phyloP scores from a whole-genome alignment of 35 echinoderm and acorn worm species.

The Chiridota heheva region DNA sequence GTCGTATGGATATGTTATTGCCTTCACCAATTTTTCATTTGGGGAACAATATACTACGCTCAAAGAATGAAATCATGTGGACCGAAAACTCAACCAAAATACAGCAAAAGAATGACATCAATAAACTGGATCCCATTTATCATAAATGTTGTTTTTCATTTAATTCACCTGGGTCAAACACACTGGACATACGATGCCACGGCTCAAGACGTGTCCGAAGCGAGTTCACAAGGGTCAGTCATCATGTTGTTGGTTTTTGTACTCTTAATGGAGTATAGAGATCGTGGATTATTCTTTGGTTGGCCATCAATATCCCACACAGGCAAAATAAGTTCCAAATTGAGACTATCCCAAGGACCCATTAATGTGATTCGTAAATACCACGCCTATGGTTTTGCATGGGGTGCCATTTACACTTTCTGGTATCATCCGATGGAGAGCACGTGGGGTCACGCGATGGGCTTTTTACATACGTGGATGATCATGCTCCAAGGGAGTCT shows the following conservation, averaged over 20 bases:
- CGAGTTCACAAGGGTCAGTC: conserved; percentile 80
- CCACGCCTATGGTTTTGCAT: conserved; percentile 89
- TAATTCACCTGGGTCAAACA: conserved; percentile 75
- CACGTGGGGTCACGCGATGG: conserved; percentile 77
- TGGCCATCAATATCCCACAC: conserved; percentile 64
- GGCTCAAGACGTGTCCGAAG: conserved; percentile 76
- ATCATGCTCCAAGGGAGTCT: conserved; percentile 90
- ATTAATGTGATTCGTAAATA: conserved; percentile 75
- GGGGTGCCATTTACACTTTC: conserved; percentile 91
- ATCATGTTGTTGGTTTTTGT: conserved; percentile 83
- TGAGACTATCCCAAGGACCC: conserved; percentile 63
- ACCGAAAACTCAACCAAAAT: conserved; percentile 31
- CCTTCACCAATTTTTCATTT: conserved; percentile 79
- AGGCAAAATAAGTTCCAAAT: conserved; percentile 49
- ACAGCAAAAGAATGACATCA: conserved; percentile 48
- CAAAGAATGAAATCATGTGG: conserved; percentile 55
- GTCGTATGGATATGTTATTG: conserved; percentile 79
- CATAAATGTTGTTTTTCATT: conserved; percentile 67
- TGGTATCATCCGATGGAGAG: conserved; percentile 99
- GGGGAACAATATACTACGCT: conserved; percentile 71
- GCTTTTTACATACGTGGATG: conserved; percentile 82
- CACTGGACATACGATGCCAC: conserved; percentile 80
- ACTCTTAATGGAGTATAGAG: conserved; percentile 76
- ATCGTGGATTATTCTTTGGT: conserved; percentile 84
- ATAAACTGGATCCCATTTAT: conserved; percentile 64